Base-by-base conservation (phyloP, 2,113 vertebrate species). In the Rhinolophus sinicus region DNA sequence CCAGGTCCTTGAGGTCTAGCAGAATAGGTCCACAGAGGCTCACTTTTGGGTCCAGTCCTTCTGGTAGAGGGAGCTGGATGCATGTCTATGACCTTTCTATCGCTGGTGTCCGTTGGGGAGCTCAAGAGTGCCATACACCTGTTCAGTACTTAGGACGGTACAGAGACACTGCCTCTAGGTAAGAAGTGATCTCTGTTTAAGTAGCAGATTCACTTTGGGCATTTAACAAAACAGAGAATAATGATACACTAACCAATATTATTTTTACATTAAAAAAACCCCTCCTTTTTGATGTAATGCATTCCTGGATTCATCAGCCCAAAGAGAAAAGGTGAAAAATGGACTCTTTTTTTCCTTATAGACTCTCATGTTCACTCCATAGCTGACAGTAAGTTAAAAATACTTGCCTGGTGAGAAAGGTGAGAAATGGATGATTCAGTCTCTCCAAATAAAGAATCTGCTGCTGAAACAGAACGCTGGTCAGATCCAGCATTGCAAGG, bases 371-470 rank as follows among this genome's bases (percentile, higher is more conserved):
- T 92, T 98, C 86, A 69, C 73, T 88, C 81, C 47, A 44, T 56
- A 26, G 77, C 86, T 94, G 89, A 94, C 89, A 93, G 96, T 75
- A 77, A 91, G 96, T 92, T 97, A 97, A 98, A 98, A 97, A 98
- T 97, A 97, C 93, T 97, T 84, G 69, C 78, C 92, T 97, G 82
- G 89, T 95, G 90, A 95, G 89, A 95, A 97, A 97, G 93, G 90
- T 97, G 97, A 97, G 96, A 97, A 97, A 97, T 54, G 89, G 94
- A 92, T 98, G 97, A 98, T 67, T 98, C 97, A 98, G 72, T 93
- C 47, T 76, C 89, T 93, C 91, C 95, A 92, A 91, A 97, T 93
- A 93, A 96, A 97, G 97, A 97, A 47, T 83, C 78, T 88, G 56
- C 92, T 76, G 69, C 94, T 87, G 88, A 88, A 93, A 70, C 8